A percentile compares a stretch with the other conserved stretches of the same genome.
Conservation (phyloP, 2,888 invertebrate genomes). For the Lamproptera curius region DNA sequence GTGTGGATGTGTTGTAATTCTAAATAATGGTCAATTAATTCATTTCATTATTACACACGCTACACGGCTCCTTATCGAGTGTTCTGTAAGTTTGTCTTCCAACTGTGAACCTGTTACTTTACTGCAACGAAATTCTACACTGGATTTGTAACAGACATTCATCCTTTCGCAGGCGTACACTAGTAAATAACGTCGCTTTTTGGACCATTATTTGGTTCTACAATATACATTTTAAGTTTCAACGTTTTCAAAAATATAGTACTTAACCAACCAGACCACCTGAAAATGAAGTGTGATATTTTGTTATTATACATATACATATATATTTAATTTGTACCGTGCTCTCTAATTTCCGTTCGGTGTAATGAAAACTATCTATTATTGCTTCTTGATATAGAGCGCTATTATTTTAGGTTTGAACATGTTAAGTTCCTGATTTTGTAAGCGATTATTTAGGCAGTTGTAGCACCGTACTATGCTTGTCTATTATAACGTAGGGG, state of each 20-base stretch:
- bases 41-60: no score
- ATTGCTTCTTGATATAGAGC: conserved; percentile 14
- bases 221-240: conserved; percentile 35
- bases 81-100: conserved; percentile 9
- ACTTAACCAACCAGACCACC: conserved; percentile 70
- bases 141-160: neutral
- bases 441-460: conserved; percentile 17
- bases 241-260: conserved; percentile 48
- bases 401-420: conserved; percentile 24
- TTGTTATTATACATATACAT: conserved; percentile 43
- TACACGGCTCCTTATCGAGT: conserved; percentile 23
- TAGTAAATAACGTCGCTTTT: neutral
- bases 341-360: conserved; percentile 57
- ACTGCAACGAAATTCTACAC: neutral
- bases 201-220: conserved; percentile 56
- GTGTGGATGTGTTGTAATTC: conserved; percentile 45
- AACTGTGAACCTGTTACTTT: conserved; percentile 1
- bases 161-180: no score
- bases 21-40: conserved; percentile 56
- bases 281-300: conserved; percentile 67
- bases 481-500: conserved; percentile 3
- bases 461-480: conserved; percentile 2
- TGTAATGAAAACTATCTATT: conserved; percentile 20
- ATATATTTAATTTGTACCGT: conserved; percentile 44
- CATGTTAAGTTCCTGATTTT: conserved; percentile 35